Evolutionary conservation across 2,888 invertebrate species (phyloP).

Genomic region (Lamproptera curius): DNA sequence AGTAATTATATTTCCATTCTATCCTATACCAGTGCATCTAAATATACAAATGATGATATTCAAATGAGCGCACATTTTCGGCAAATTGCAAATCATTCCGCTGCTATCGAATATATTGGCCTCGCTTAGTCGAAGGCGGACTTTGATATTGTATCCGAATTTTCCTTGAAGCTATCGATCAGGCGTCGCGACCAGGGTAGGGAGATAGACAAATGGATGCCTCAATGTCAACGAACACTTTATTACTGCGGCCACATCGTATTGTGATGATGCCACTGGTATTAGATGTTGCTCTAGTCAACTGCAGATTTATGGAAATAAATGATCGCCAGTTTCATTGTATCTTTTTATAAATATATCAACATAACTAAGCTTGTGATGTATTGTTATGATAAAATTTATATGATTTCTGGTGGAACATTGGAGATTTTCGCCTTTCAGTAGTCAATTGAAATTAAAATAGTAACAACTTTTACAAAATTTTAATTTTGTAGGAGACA

Average conservation of each 20-base stretch:
- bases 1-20: too few relatives aligned
- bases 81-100: not conserved
- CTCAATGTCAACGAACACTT: conserved; percentile 1
- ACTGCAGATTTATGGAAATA: not conserved
- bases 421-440: too few relatives aligned
- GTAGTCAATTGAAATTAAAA: too few relatives aligned
- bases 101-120: conserved; percentile 5
- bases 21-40: too few relatives aligned
- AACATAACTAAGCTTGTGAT: too few relatives aligned
- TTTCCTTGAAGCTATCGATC: conserved; percentile 9
- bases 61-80: conserved; percentile 2
- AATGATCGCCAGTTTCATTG: not conserved
- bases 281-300: not conserved
- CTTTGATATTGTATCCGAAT: conserved; percentile 10
- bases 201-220: conserved; percentile 12
- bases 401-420: too few relatives aligned
- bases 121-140: conserved; percentile 12
- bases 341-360: too few relatives aligned
- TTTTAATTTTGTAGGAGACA: too few relatives aligned
- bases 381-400: too few relatives aligned
- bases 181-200: not conserved
- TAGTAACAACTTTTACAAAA: too few relatives aligned
- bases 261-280: not conserved
- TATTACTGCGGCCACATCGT: not conserved
- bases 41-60: not conserved